phyloP scores from a whole-genome alignment of 2,888 invertebrate species.

The Eristalis pertinax region DNA sequence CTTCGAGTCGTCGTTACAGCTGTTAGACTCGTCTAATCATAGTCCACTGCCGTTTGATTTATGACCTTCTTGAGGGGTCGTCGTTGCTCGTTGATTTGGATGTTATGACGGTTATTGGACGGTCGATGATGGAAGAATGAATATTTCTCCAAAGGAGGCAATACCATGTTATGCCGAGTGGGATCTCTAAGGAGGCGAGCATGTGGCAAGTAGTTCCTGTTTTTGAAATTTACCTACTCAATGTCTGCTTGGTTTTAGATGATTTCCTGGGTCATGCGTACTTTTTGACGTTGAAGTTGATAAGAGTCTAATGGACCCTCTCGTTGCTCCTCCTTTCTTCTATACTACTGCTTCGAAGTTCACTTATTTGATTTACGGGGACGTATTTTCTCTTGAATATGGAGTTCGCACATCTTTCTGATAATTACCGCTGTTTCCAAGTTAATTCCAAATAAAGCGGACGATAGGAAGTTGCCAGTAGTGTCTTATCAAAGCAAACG shows the following conservation, averaged over 20 bases:
- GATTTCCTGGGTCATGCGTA: no score
- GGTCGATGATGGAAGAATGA: neutral
- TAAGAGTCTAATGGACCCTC: no score
- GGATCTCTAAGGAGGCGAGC: neutral
- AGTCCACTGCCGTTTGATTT: neutral
- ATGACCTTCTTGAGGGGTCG: neutral
- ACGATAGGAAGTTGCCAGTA: no score
- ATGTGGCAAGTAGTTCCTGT: neutral
- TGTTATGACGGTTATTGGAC: neutral
- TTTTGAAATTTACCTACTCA: neutral
- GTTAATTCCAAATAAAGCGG: no score
- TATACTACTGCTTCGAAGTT: no score
- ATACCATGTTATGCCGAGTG: neutral
- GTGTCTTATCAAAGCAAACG: no score
- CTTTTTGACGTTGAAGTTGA: no score
- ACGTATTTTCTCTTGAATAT: no score
- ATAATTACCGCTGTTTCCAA: no score
- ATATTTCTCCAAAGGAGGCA: neutral
- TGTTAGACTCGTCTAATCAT: conserved; percentile 10
- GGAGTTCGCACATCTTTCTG: no score
- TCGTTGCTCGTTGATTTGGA: neutral
- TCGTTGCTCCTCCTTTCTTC: no score
- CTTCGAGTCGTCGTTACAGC: conserved; percentile 1
- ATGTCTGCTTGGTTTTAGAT: neutral
- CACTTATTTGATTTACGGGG: no score